Conservation (phyloP, 2,113 vertebrate genomes). For the Rallus limicola region DNA sequence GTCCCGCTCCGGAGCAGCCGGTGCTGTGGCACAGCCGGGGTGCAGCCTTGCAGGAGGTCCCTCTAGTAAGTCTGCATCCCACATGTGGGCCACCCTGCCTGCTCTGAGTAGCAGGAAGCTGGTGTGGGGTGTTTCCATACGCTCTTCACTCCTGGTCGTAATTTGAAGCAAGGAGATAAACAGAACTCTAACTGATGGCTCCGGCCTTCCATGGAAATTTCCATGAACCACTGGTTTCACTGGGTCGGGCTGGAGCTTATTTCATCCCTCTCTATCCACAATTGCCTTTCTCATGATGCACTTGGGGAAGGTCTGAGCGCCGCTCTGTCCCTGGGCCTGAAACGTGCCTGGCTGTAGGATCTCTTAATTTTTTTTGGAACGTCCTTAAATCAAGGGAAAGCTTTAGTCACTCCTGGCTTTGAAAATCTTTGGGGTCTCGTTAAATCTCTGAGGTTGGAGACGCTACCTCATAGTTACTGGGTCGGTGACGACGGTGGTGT, state of each 20-base stretch:
- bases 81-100: slow-evolving; percentile 52
- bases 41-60: slow-evolving; percentile 33
- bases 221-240: slow-evolving; percentile 25
- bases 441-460: slow-evolving; percentile 41
- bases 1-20: neutral
- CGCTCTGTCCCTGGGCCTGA: neutral
- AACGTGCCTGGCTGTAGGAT: neutral
- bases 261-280: neutral
- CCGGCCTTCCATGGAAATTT: slow-evolving; percentile 50
- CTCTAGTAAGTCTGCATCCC: neutral
- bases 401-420: slow-evolving; percentile 39
- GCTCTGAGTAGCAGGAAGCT: neutral
- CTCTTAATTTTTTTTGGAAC: neutral
- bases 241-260: slow-evolving; percentile 6
- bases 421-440: slow-evolving; percentile 32
- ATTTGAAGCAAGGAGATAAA: slow-evolving; percentile 49
- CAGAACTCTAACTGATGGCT: neutral
- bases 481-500: neutral
- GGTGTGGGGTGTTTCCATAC: slow-evolving; percentile 13
- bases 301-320: neutral
- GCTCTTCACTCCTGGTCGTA: neutral
- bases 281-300: neutral
- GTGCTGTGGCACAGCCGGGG: neutral
- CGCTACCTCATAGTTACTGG: slow-evolving; percentile 46
- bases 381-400: slow-evolving; percentile 18